Evolutionary conservation across 2,888 invertebrate species (phyloP), one percentile per base, ranked within the genome.

Genomic region (Tinea pellionella): DNA sequence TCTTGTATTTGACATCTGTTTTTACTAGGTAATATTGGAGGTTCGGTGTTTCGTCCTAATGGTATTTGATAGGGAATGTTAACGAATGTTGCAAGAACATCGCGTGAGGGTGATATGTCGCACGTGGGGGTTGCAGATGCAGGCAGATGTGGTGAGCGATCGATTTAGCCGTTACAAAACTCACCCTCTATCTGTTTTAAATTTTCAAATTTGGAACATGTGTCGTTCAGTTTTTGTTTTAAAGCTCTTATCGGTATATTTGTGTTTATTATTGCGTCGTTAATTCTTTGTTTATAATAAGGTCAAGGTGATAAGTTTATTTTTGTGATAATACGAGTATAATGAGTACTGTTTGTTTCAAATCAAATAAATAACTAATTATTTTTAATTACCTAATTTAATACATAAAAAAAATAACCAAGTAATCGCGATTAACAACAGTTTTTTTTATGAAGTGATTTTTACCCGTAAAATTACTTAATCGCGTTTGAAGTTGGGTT

Each of bases 131-230:
- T 65, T 65, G 69, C 64, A 65, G 61, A 61, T 63, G 64, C 56
- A 60, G 64, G 77, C 85, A 84, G 83, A 84, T 84, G 84, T 76
- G 65, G 68, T 64, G 24, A 37, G 70, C 78, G 78, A 80, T 86
- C 83, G 86, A 86, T 84, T 82, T 59, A 61, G 62, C 74, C 61
- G 71, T 63, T 63, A 62, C 61, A 37, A 59, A 74, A 59, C 15
- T 32, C 32, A 15, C 77, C 77, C 80, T 81, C 81, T 82, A 80
- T 85, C 78, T 76, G 72, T 74, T 73, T 57, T 66, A 67, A 77
- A 80, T 73, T 79, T 81, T 77, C 70, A 67, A 82, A 82, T 77
- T 76, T 77, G 64, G 73, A 81, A 86, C 84, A 82, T 85, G 57
- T 57, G 85, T 78, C 80, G 77, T 82, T 82, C 80, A 72, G 76